Evolutionary conservation across 2,888 invertebrate genomes (phyloP), one percentile per base, ranked within the genome.

Genomic region (Apotomis capreana): DNA sequence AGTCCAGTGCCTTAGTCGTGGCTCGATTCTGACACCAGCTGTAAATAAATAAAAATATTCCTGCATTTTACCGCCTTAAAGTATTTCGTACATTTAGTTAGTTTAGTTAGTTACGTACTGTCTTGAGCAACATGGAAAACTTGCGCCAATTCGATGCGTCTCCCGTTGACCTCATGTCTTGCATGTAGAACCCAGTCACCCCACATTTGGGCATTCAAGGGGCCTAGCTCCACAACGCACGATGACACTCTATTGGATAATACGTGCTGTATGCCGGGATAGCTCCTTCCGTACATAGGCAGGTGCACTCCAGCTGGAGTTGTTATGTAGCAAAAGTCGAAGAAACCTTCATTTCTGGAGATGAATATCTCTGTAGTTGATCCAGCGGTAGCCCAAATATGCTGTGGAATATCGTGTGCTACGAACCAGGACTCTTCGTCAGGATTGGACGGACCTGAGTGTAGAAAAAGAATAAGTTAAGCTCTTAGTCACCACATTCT

Each of bases 401-500:
- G 3, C 6, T 9, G 15, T 26, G 73, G 73, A 13, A 73, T 49
- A 36, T 67, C 64, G 8, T 70, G 46, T 3, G 55, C n/a, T 3
- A 70, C 67, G 37, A 65, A 64, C 70, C 70, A 73, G 1, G 73
- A 69, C 46, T 73, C 73, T 46, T 60, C 73, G n/a, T 51, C 61
- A 6, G 73, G 67, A 12, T 67, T 51, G 0, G 58, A 67, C n/a
- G 70, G 70, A 62, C 70, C 73, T 73, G 52, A 60, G 65, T 62
- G 10, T 3, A 10, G n/a, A 58, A n/a, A n/a, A 3, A 40, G 37
- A 49, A 10, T 49, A 49, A 49, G 10, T 9, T 49, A 40, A 40
- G 40, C 40, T 6, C 40, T 40, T 26, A 26, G 26, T 26, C 26
- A 26, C 26, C 26, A 26, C 26, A 26, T 26, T 26, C 26, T 26